Base-by-base conservation (phyloP, 2,797 vertebrate genomes). In the Centropyge bicolor region DNA sequence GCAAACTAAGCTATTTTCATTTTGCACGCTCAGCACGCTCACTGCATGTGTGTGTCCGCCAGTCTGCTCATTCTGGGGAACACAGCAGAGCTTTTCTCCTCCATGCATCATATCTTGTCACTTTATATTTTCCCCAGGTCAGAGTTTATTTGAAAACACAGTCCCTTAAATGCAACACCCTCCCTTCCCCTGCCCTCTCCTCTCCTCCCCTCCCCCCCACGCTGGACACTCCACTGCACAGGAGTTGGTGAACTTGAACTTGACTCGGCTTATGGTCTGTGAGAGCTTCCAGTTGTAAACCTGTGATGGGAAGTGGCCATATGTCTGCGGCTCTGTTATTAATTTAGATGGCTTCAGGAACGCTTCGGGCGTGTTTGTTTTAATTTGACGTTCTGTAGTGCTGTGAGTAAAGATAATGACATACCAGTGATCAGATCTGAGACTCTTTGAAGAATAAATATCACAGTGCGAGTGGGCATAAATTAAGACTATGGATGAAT, bases 211-310 rank as follows among this genome's bases (percentile, higher is more conserved):
- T 27, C 67, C 57, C 17, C 35, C 20, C 24, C 51, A 45, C 1
- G 3, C 45, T 49, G 70, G 35, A 65, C 64, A 84, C 51, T 79
- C 71, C 46, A 71, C 36, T 70, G 73, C 81, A 77, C 82, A 72
- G 43, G 43, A 52, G 63, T 62, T 66, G 43, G 54, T 97, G 96
- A 95, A 96, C 96, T 96, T 97, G 96, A 97, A 96, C 96, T 95
- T 95, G 93, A 89, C 86, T 78, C 56, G 67, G 81, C 59, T 81
- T 66, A 14, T 14, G 49, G 61, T 46, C 70, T 51, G 73, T 22
- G 49, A 62, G 55, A 51, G 68, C 17, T 56, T 56, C 24, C 45
- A 8, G 11, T 64, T 67, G 43, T n/a, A 56, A 31, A 38, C 43
- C 76, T 70, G 75, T 48, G 31, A 59, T 79, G 67, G 31, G 62